A percentile compares a stretch with the other conserved stretches of the same genome.
phyloP scores from a whole-genome alignment of 2,888 invertebrate genomes.

The Drosophila basisetae region DNA sequence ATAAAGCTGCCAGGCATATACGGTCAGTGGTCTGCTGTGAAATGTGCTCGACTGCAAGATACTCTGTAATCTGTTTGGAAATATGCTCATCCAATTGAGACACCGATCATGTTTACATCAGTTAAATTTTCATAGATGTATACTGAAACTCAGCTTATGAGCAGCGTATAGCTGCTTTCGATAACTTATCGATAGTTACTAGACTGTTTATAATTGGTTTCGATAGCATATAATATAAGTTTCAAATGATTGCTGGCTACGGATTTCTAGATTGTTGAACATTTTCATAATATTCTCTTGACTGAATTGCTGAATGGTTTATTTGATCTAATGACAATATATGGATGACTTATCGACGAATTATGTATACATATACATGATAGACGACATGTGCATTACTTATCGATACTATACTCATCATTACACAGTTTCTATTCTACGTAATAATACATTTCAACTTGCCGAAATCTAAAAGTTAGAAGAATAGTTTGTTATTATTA shows the following conservation, averaged over 20 bases:
- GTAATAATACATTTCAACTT: not conserved
- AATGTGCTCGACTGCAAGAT: not conserved
- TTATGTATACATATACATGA: not conserved
- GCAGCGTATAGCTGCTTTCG: not conserved
- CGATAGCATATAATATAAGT: not conserved
- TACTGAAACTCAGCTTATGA: not conserved
- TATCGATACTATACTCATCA: not conserved
- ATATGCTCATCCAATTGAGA: not conserved
- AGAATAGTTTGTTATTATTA: not conserved
- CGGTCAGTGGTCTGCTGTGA: not conserved
- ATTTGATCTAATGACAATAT: not conserved
- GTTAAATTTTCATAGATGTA: fast-evolving
- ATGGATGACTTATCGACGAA: not conserved
- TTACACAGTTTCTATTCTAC: not conserved
- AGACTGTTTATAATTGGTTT: not conserved
- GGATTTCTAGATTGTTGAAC: not conserved
- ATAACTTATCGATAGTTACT: not conserved
- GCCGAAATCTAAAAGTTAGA: not conserved
- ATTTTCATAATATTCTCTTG: not conserved
- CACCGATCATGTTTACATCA: not conserved
- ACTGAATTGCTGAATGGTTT: not conserved
- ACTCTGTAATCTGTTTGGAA: not conserved
- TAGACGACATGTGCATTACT: not conserved
- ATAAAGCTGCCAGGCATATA: constrained; percentile 5
- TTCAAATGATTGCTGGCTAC: not conserved